Evolutionary conservation across 2,888 invertebrate species (phyloP).

Genomic region (Drosophila kanekoi): DNA sequence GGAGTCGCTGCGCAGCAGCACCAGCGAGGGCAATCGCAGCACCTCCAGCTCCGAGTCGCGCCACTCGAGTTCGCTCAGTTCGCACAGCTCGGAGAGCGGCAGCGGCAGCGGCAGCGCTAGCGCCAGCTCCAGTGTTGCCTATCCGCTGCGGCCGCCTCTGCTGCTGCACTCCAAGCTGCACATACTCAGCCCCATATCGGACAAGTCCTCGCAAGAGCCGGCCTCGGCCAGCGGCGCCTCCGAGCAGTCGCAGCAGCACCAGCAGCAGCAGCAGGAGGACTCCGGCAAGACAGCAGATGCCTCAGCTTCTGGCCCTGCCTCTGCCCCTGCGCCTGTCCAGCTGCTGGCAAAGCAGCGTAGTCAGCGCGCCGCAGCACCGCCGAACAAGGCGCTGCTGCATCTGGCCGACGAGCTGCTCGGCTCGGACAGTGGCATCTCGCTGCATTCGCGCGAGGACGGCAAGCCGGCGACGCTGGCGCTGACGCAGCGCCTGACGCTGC

Average conservation of each 20-base stretch:
- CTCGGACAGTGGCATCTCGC: conserved; percentile 94
- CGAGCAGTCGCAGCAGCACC: conserved; percentile 90
- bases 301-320: conserved; percentile 57
- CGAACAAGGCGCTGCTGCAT: conserved; percentile 89
- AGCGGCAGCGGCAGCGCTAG: conserved; percentile 67
- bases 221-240: conserved; percentile 86
- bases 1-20: conserved; percentile 94
- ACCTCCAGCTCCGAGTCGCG: conserved; percentile 94
- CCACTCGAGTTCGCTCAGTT: conserved; percentile 93
- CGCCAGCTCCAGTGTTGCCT: conserved; percentile 86
- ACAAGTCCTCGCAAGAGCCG: conserved; percentile 95
- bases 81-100: conserved; percentile 92
- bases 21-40: conserved; percentile 94
- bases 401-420: conserved; percentile 91
- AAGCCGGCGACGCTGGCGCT: conserved; percentile 87
- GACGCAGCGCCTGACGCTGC: conserved; percentile 86
- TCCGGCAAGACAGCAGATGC: conserved; percentile 29
- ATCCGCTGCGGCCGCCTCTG: conserved; percentile 89
- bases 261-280: conserved; percentile 38
- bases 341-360: conserved; percentile 16
- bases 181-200: conserved; percentile 95
- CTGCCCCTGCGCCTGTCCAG: conserved; percentile 61
- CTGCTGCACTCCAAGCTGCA: conserved; percentile 92
- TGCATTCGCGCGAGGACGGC: conserved; percentile 93
- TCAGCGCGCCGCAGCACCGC: conserved; percentile 86